Evolutionary conservation across 2,113 vertebrate genomes (phyloP).

Genomic region (Porphyrio hochstetteri): DNA sequence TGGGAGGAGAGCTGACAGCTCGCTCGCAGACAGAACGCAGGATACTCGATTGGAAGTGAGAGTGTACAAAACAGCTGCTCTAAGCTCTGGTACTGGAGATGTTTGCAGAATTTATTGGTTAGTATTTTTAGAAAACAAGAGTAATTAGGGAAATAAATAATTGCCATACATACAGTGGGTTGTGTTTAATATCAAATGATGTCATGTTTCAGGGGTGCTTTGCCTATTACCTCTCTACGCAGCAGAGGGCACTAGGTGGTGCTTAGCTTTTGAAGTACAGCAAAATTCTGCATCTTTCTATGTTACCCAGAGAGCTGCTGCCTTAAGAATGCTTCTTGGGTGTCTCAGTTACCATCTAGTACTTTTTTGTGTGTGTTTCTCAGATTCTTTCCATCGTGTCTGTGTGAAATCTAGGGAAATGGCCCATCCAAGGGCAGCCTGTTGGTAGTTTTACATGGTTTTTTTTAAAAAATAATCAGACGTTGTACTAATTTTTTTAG

Average conservation of each 20-base stretch:
- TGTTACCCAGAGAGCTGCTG: not conserved
- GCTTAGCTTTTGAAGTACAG: not conserved
- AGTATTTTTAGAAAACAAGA: constrained; percentile 8
- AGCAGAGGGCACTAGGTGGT: constrained; percentile 18
- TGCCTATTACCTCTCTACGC: not conserved
- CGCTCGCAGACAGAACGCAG: not conserved
- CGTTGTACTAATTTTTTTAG: not conserved
- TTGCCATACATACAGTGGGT: not conserved
- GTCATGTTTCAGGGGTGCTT: not conserved
- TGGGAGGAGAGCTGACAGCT: constrained; percentile 17
- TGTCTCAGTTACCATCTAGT: not conserved
- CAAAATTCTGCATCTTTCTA: not conserved
- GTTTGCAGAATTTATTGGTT: not conserved
- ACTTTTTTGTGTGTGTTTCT: not conserved
- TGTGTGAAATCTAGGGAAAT: not conserved
- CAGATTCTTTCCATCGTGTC: not conserved
- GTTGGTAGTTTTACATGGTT: not conserved
- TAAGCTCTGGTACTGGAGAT: not conserved
- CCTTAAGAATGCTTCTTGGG: not conserved
- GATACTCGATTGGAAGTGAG: not conserved
- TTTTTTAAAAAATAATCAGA: not conserved
- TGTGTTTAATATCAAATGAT: not conserved
- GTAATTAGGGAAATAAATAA: constrained; percentile 12
- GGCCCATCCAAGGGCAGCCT: not conserved
- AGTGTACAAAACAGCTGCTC: not conserved